Evolutionary conservation across 2,797 vertebrate species (phyloP), one percentile per base, ranked within the genome.

Genomic region (Chaunax sp.): DNA sequence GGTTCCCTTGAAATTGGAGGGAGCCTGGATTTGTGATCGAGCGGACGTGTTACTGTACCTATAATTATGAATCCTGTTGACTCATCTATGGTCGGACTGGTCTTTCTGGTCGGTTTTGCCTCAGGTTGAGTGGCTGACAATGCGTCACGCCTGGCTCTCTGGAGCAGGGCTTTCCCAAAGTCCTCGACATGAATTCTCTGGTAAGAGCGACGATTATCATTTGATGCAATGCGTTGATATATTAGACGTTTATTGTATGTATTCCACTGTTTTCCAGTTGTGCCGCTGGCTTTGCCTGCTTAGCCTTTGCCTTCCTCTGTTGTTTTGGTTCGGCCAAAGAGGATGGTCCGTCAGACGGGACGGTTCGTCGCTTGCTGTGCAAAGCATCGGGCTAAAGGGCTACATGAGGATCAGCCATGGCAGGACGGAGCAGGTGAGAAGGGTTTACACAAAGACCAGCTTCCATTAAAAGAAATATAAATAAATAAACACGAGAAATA

Each of bases 311-410:
- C 55, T 94, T 1, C 74, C 54, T 14, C 45, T 94, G 53, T n/a
- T 93, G 61, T 58, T 94, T 0, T 95, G 92, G 91, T 88, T 90
- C 28, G 87, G 72, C 69, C 69, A 83, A 64, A 59, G 90, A 30
- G 28, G 28, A 30, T 30, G 28, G 28, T 30, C 28, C 51, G 84
- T 87, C 65, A 81, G 45, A 35, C 75, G 79, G 70, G 61, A 73
- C 19, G 56, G 19, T 5, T 26, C 55, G 0, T 3, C 49, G 5
- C 22, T 26, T 11, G 26, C 28, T 13, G 11, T 16, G 6, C 61
- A 4, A 3, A 75, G 66, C 49, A 18, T 22, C n/a, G 84, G 78
- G 3, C 87, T 93, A 52, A 46, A 14, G 54, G 91, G 91, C 18
- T 95, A 94, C 54, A 53, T 41, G 72, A 88, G 88, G 74, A 80